Percentiles rank a stretch among this genome's conserved stretches.
Conservation (phyloP, 2,113 vertebrate genomes). For the Corvus cornix region DNA sequence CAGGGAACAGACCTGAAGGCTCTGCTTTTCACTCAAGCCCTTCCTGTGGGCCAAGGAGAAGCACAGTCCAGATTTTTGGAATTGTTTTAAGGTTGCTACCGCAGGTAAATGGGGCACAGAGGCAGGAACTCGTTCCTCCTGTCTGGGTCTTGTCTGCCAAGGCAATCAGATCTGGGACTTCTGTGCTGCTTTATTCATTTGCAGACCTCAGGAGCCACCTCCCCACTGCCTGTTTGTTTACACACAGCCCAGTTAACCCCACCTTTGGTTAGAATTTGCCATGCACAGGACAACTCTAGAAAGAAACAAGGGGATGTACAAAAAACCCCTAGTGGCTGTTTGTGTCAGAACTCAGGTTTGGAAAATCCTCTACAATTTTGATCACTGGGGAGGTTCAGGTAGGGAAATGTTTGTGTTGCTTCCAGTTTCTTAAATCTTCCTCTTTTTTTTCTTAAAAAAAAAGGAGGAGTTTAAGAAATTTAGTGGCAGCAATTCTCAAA, state of each 20-base stretch:
- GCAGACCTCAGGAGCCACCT: not conserved
- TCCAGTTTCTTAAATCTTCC: not conserved
- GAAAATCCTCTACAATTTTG: not conserved
- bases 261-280: not conserved
- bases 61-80: fast-evolving
- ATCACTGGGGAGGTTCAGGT: not conserved
- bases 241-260: not conserved
- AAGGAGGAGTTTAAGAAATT: not conserved
- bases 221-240: not conserved
- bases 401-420: not conserved
- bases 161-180: not conserved
- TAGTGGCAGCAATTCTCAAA: not conserved
- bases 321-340: not conserved
- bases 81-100: not conserved
- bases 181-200: not conserved
- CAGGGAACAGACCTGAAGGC: not conserved
- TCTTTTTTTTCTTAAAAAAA: not conserved
- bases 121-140: not conserved
- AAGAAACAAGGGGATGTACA: not conserved
- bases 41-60: not conserved
- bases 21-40: not conserved
- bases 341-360: not conserved
- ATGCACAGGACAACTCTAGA: not conserved
- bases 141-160: not conserved
- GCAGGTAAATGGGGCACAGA: not conserved